Evolutionary conservation across 2,888 invertebrate species (phyloP).

Genomic region (Thereva unica): DNA sequence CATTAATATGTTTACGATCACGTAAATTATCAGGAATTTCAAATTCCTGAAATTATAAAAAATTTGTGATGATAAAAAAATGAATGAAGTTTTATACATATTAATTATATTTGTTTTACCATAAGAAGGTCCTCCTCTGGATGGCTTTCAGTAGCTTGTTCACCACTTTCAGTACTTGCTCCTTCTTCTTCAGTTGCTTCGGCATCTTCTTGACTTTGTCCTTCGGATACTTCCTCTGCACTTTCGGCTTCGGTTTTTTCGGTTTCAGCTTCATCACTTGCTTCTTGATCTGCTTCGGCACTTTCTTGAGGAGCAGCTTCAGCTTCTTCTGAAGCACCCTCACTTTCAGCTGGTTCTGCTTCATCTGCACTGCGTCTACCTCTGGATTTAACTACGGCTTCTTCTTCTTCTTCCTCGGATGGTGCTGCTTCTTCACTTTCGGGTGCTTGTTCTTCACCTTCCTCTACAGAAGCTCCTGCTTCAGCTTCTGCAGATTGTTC

Average conservation of each 20-base stretch:
- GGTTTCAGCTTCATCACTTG: conserved; percentile 60
- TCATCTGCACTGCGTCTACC: conserved; percentile 51
- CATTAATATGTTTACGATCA: conserved; percentile 77
- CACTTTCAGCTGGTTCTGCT: conserved; percentile 55
- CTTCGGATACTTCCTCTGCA: conserved; percentile 60
- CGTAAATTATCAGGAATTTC: conserved; percentile 78
- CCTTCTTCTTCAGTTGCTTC: conserved; percentile 48
- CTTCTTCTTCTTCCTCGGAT: conserved; percentile 46
- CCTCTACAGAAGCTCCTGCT: not conserved
- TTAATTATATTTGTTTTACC: conserved; percentile 55
- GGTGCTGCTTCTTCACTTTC: conserved; percentile 28
- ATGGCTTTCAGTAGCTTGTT: conserved; percentile 45
- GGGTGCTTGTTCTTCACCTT: not conserved
- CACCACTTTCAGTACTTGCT: conserved; percentile 40
- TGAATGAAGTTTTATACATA: conserved; percentile 9
- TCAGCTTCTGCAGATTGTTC: no score
- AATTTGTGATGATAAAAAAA: not conserved
- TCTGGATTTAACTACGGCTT: conserved; percentile 43
- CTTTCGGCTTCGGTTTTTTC: conserved; percentile 58
- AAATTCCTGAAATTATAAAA: conserved; percentile 61
- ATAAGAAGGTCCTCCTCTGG: conserved; percentile 69
- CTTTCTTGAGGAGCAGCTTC: conserved; percentile 51
- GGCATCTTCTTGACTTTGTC: conserved; percentile 52
- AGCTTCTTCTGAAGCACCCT: conserved; percentile 52
- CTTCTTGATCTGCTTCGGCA: conserved; percentile 52